Evolutionary conservation across 2,113 vertebrate genomes (phyloP).

Genomic region (Aramus guarauna): DNA sequence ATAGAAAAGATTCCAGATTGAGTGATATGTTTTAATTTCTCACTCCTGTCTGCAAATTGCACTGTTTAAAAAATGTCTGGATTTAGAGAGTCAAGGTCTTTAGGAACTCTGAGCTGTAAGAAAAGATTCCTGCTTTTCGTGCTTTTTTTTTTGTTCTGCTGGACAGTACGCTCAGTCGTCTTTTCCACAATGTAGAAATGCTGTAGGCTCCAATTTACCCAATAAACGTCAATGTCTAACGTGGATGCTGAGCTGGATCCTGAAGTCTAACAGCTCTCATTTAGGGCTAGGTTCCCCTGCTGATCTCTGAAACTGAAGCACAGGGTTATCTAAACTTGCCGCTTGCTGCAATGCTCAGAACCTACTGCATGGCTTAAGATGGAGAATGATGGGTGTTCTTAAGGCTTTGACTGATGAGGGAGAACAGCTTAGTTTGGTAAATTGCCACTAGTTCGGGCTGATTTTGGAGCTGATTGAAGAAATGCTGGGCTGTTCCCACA

Average conservation of each 20-base stretch:
- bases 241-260: background rate
- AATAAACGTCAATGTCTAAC: background rate
- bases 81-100: constrained; percentile 16
- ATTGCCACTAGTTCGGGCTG: background rate
- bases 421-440: background rate
- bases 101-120: background rate
- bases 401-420: background rate
- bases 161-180: background rate
- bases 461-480: background rate
- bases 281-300: background rate
- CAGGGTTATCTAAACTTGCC: background rate
- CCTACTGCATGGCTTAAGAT: background rate
- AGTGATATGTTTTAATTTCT: background rate
- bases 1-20: background rate
- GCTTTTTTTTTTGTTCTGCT: background rate
- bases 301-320: background rate
- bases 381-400: background rate
- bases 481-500: background rate
- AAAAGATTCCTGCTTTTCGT: background rate
- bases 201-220: background rate
- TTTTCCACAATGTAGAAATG: background rate
- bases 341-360: background rate
- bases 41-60: background rate
- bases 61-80: background rate
- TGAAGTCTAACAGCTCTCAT: background rate